Conservation (phyloP, 2,888 invertebrate genomes). For the Andrena trimmerana region DNA sequence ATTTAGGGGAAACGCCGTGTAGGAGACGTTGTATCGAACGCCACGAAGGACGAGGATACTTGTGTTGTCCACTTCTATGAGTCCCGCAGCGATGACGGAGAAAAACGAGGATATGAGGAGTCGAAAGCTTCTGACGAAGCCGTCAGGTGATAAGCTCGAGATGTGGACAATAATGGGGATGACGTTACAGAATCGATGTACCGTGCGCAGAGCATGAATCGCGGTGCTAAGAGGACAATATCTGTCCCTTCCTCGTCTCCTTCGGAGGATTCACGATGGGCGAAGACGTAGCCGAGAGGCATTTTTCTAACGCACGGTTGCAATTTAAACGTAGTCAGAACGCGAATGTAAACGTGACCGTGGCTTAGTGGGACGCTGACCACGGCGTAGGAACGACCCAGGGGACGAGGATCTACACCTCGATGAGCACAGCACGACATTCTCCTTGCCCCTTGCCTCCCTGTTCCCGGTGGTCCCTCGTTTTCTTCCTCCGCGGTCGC, state of each 20-base stretch:
- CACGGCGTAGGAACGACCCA: slow-evolving; percentile 82
- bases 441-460: slow-evolving; percentile 79
- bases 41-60: not conserved
- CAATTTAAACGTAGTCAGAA: slow-evolving; percentile 69
- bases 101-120: not conserved
- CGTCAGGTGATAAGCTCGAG: no score
- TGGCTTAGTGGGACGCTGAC: slow-evolving; percentile 84
- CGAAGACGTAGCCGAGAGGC: slow-evolving; percentile 30
- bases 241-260: not conserved
- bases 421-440: slow-evolving; percentile 84
- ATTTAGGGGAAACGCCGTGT: slow-evolving; percentile 45
- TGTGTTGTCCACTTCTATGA: not conserved
- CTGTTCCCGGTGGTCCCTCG: slow-evolving; percentile 68
- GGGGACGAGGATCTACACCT: slow-evolving; percentile 85
- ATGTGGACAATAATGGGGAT: no score
- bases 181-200: no score
- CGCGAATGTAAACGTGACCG: slow-evolving; percentile 80
- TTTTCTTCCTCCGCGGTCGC: slow-evolving; percentile 68
- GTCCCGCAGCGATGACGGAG: not conserved
- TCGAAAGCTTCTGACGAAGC: not conserved
- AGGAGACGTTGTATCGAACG: not conserved
- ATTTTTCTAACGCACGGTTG: slow-evolving; percentile 67
- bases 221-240: no score
- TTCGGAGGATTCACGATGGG: not conserved
- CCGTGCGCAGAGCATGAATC: no score